phyloP scores from a whole-genome alignment of 2,888 invertebrate genomes.

The Drosophila pegasa region DNA sequence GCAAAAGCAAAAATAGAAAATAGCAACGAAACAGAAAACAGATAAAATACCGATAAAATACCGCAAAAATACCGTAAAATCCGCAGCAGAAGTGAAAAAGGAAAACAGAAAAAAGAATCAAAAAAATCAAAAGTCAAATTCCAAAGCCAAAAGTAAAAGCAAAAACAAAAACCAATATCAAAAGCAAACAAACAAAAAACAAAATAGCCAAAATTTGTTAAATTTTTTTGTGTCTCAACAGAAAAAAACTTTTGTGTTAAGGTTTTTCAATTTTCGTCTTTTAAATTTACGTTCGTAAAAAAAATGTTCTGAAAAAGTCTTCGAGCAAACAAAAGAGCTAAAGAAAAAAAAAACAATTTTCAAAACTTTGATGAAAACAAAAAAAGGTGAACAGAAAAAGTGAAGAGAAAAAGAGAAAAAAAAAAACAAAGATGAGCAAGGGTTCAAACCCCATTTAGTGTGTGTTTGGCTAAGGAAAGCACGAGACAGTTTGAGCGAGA shows the following conservation, averaged over 20 bases:
- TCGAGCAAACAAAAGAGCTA: conserved; percentile 32
- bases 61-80: conserved; percentile 37
- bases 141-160: conserved; percentile 59
- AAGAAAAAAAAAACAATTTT: conserved; percentile 54
- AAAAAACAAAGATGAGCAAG: not conserved
- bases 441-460: conserved; percentile 31
- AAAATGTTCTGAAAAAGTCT: conserved; percentile 67
- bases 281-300: conserved; percentile 73
- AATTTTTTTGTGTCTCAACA: conserved; percentile 66
- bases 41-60: no score
- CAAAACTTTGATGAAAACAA: conserved; percentile 57
- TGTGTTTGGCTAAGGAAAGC: conserved; percentile 49
- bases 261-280: conserved; percentile 77
- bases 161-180: conserved; percentile 47
- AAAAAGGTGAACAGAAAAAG: conserved; percentile 51
- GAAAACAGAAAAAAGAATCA: not conserved
- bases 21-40: conserved; percentile 35
- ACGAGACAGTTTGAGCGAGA: conserved; percentile 47
- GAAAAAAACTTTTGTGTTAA: conserved; percentile 65
- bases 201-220: conserved; percentile 82
- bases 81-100: conserved; percentile 50
- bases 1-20: conserved; percentile 38
- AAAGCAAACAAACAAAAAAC: conserved; percentile 47
- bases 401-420: conserved; percentile 7
- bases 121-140: conserved; percentile 57